Percentiles rank a stretch among this genome's conserved stretches.
Conservation (phyloP, 2,797 vertebrate genomes). For the Acrossocheilus fasciatus region DNA sequence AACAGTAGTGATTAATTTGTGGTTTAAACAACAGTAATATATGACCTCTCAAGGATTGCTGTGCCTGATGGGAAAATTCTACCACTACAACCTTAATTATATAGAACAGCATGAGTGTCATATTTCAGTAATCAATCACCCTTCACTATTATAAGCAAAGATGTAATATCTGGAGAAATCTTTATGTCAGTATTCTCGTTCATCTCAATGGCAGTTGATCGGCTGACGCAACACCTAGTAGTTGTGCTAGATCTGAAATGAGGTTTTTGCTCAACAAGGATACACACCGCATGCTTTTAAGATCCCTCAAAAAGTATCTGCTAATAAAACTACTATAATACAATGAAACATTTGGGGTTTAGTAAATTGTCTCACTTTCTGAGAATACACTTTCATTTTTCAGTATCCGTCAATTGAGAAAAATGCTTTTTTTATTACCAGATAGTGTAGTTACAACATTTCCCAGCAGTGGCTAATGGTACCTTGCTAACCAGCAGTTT, state of each 20-base stretch:
- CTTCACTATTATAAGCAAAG: not conserved
- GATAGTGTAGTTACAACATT: not conserved
- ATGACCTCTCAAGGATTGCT: not conserved
- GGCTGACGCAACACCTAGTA: not conserved
- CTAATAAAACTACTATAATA: not conserved
- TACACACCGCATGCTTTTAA: not conserved
- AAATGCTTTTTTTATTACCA: not conserved
- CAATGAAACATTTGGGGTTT: not conserved
- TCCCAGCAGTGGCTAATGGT: not conserved
- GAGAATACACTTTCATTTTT: not conserved
- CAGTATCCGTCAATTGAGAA: not conserved
- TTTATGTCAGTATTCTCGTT: too few species aligned
- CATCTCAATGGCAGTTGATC: not conserved
- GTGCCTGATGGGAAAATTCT: constrained; percentile 5
- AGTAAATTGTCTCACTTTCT: not conserved
- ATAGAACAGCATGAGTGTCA: not conserved
- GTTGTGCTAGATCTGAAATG: not conserved
- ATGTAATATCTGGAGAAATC: not conserved
- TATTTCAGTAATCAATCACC: not conserved
- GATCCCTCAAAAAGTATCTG: not conserved
- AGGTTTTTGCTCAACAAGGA: not conserved
- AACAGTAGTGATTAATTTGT: not conserved
- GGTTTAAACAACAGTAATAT: constrained; percentile 1
- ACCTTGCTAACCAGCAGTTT: not conserved
- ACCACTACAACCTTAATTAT: not conserved